Evolutionary conservation across 2,113 vertebrate genomes (phyloP).

Genomic region (Heptranchias perlo): DNA sequence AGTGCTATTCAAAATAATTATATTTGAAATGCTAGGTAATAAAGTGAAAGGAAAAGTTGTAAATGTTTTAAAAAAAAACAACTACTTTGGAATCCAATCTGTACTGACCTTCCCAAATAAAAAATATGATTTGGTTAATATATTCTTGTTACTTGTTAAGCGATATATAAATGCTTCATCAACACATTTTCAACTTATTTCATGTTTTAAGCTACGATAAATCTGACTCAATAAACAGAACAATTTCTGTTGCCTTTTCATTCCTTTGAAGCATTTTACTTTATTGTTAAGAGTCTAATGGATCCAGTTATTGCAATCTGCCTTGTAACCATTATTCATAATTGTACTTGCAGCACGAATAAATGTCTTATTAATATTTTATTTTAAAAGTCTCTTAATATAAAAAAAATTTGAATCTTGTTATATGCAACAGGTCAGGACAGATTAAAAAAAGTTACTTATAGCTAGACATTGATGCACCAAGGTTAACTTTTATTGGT

Average conservation of each 20-base stretch:
- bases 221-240: not conserved
- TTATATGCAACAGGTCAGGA: not conserved
- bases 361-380: constrained; percentile 26
- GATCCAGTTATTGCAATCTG: not conserved
- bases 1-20: not conserved
- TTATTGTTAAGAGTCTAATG: not conserved
- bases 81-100: not conserved
- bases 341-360: constrained; percentile 34
- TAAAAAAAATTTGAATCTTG: not conserved
- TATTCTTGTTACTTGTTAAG: not conserved
- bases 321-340: constrained; percentile 7
- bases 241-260: not conserved
- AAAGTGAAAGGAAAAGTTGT: not conserved
- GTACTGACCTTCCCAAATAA: not conserved
- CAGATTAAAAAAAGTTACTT: not conserved
- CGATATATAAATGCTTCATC: not conserved
- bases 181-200: not conserved
- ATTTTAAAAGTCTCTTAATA: constrained; percentile 31
- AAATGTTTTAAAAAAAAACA: constrained; percentile 29
- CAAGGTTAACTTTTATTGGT: not conserved
- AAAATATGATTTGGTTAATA: constrained; percentile 13
- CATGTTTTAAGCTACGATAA: constrained; percentile 20
- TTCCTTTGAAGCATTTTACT: constrained; percentile 11
- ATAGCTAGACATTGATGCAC: not conserved
- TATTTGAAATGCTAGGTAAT: not conserved